A percentile compares a stretch with the other conserved stretches of the same genome.
Evolutionary conservation across 2,888 invertebrate species (phyloP).

Genomic region (Folsomia manolachei): DNA sequence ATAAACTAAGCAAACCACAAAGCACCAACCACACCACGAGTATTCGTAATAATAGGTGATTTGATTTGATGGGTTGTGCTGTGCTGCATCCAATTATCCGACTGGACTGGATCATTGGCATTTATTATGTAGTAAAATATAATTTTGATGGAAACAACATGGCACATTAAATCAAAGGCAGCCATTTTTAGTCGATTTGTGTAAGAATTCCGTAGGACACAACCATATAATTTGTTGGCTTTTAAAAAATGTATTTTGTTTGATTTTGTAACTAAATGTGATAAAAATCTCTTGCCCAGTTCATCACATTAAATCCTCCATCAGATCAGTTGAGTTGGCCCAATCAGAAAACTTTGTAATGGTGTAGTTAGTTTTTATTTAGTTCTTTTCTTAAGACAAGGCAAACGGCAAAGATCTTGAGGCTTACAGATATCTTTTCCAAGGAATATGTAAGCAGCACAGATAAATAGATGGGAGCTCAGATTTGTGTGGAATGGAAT

Average conservation of each 20-base stretch:
- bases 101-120: background rate
- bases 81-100: background rate
- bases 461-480: background rate
- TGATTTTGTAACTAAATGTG: background rate
- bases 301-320: no score
- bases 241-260: background rate
- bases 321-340: no score
- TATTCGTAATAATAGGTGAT: no score
- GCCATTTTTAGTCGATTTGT: background rate
- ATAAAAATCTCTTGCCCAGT: background rate
- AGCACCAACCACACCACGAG: background rate
- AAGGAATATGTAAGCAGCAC: background rate
- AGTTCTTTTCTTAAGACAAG: background rate
- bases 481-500: background rate
- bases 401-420: no score
- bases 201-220: no score
- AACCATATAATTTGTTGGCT: background rate
- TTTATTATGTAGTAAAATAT: background rate
- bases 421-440: background rate
- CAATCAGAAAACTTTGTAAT: background rate
- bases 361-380: background rate
- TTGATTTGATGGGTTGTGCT: background rate
- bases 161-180: slow-evolving; percentile 2
- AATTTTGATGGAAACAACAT: background rate
- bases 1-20: no score